Evolutionary conservation across 2,113 vertebrate genomes (phyloP).

Genomic region (Cyprinodon brontotheroides): DNA sequence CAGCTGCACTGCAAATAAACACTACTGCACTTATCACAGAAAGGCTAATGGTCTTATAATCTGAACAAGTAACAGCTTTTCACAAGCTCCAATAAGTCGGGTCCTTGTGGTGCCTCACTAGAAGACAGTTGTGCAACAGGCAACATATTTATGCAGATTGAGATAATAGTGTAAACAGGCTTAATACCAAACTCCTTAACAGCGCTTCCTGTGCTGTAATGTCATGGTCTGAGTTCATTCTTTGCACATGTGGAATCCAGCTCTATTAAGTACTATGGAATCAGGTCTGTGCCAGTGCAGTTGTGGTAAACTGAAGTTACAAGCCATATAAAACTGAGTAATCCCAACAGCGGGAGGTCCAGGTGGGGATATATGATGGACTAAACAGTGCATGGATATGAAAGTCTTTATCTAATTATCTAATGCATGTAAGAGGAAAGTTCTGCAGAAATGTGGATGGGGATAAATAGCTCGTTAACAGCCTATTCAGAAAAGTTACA

Average conservation of each 20-base stretch:
- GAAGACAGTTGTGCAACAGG: constrained; percentile 48
- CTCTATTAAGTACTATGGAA: constrained; percentile 64
- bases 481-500: constrained; percentile 21
- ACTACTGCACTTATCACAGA: constrained; percentile 51
- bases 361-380: constrained; percentile 31
- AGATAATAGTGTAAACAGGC: constrained; percentile 26
- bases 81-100: constrained; percentile 24
- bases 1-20: constrained; percentile 75
- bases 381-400: constrained; percentile 39
- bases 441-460: constrained; percentile 33
- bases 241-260: constrained; percentile 68
- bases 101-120: constrained; percentile 34
- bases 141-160: constrained; percentile 10
- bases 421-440: constrained; percentile 53
- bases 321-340: constrained; percentile 58
- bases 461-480: constrained; percentile 42
- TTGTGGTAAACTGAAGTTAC: constrained; percentile 44
- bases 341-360: constrained; percentile 30
- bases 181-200: constrained; percentile 49
- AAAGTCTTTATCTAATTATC: constrained; percentile 45
- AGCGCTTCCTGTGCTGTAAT: constrained; percentile 67
- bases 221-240: constrained; percentile 69
- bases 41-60: constrained; percentile 62
- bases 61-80: constrained; percentile 42
- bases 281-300: constrained; percentile 57